These are phyloP conservation scores for Furcifer pardalis DNA, from an alignment of 2,797 vertebrate species.

Conservation along the genomic window DNA sequence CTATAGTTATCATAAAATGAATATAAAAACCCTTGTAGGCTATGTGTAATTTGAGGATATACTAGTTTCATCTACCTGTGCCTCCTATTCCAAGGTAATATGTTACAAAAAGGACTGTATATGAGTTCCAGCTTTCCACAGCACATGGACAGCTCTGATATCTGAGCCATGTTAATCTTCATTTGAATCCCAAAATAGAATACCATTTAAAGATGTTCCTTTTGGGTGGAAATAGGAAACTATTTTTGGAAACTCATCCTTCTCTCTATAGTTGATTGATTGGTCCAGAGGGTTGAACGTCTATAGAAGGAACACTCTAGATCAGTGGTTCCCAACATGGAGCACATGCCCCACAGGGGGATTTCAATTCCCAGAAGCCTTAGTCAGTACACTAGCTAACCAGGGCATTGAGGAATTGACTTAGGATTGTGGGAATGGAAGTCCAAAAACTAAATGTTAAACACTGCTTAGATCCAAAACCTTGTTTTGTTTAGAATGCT, in stretches of 20 bases:
- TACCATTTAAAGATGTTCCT: not conserved
- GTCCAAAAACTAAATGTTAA: too few species aligned
- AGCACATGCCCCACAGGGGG: too few species aligned
- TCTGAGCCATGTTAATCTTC: not conserved
- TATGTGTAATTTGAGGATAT: not conserved
- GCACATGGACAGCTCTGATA: not conserved
- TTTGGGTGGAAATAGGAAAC: not conserved
- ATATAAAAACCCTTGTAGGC: slow-evolving; percentile 26
- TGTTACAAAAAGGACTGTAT: not conserved
- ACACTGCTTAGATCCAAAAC: too few species aligned
- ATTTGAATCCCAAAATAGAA: not conserved
- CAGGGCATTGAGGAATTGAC: too few species aligned
- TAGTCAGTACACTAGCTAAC: too few species aligned
- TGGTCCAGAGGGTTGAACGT: not conserved
- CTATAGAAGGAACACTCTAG: not conserved
- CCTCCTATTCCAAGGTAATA: not conserved
- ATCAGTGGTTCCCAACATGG: too few species aligned
- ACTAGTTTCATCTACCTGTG: not conserved
- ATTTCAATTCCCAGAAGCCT: too few species aligned
- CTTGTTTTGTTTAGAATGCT: not conserved
- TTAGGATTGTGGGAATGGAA: too few species aligned
- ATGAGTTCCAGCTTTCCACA: not conserved
- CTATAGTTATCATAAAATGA: slow-evolving; percentile 32
- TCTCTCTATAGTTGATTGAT: not conserved
- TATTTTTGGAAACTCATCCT: not conserved